These are phyloP conservation scores for Aethina tumida DNA, from an alignment of 1,140 invertebrate species.

Conservation along the genomic window DNA sequence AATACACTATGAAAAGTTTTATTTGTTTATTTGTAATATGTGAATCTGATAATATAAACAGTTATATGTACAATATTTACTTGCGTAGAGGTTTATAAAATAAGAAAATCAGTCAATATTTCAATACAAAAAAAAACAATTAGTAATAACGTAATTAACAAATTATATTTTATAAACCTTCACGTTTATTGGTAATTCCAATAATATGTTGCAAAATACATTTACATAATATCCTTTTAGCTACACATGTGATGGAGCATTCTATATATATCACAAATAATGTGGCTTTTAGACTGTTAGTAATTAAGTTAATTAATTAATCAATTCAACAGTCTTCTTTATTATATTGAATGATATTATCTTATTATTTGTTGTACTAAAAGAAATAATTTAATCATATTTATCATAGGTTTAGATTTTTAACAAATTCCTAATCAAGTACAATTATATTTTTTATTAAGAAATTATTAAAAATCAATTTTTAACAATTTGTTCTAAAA, in stretches of 20 bases:
- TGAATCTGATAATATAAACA: conserved; percentile 20
- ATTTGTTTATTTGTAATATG: conserved; percentile 13
- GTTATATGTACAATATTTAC: conserved; percentile 24
- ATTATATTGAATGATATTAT: too few relatives aligned
- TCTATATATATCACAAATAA: conserved; percentile 31
- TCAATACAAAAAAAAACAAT: conserved; percentile 15
- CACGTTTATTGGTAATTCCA: conserved; percentile 8
- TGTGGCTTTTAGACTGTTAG: conserved; percentile 25
- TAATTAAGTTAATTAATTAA: conserved; percentile 8
- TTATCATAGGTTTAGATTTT: too few relatives aligned
- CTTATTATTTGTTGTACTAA: too few relatives aligned
- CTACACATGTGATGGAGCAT: conserved; percentile 30
- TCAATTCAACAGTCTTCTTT: conserved; percentile 13
- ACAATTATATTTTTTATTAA: background rate
- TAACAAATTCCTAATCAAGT: too few relatives aligned
- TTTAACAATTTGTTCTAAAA: conserved; percentile 6
- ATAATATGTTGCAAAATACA: conserved; percentile 3
- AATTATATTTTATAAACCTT: conserved; percentile 9
- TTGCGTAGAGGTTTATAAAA: conserved; percentile 22
- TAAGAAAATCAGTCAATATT: conserved; percentile 21
- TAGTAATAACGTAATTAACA: conserved; percentile 19
- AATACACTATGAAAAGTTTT: conserved; percentile 8
- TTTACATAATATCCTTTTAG: conserved; percentile 6
- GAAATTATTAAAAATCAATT: conserved; percentile 1
- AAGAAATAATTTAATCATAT: too few relatives aligned